These are phyloP conservation scores for Eupithecia pulchellata DNA, from an alignment of 2,888 invertebrate genomes.

Conservation along the genomic window DNA sequence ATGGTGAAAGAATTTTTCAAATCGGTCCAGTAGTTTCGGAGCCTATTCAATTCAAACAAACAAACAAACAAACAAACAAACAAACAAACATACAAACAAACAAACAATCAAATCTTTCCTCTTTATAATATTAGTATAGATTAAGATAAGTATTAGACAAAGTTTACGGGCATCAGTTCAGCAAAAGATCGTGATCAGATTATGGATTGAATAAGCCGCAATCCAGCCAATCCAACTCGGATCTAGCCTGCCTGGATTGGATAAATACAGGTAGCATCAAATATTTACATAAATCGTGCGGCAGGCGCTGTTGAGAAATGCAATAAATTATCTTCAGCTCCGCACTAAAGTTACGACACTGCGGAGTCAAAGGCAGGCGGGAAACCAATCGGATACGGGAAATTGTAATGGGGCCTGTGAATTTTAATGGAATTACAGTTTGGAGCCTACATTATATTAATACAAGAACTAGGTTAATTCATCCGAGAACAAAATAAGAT, in stretches of 20 bases:
- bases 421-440: background rate
- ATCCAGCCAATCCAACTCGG: background rate
- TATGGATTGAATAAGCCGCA: background rate
- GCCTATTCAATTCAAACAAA: no score
- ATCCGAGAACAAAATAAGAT: background rate
- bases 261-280: slow-evolving; percentile 37
- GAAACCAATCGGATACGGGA: background rate
- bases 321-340: slow-evolving; percentile 46
- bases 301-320: slow-evolving; percentile 40
- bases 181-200: background rate
- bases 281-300: slow-evolving; percentile 39
- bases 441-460: background rate
- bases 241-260: slow-evolving; percentile 25
- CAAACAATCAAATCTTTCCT: no score
- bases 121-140: no score
- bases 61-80: no score
- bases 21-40: no score
- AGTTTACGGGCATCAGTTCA: background rate
- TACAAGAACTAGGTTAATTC: background rate
- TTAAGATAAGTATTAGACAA: background rate
- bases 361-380: slow-evolving; percentile 10
- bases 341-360: slow-evolving; percentile 31
- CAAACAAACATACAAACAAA: no score
- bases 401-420: background rate
- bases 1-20: no score